Conservation (phyloP, 2,888 invertebrate genomes). For the Drosophila kambysellisi region DNA sequence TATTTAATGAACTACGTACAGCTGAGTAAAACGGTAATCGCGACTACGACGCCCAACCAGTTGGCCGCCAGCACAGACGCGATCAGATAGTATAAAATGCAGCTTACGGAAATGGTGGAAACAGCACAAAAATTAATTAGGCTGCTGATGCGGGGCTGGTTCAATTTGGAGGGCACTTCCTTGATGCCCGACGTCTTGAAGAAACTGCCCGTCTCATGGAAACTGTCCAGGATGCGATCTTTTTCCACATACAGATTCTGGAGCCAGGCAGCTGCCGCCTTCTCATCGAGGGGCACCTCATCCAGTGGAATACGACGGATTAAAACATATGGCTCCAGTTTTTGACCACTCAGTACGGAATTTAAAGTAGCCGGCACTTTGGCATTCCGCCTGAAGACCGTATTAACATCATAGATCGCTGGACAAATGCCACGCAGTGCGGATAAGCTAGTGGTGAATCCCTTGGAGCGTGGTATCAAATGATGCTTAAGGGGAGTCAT, state of each 20-base stretch:
- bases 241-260: constrained; percentile 93
- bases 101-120: constrained; percentile 77
- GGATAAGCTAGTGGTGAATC: constrained; percentile 94
- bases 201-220: constrained; percentile 89
- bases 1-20: constrained; percentile 36
- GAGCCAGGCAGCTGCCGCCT: constrained; percentile 92
- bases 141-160: constrained; percentile 88
- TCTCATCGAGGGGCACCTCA: constrained; percentile 90
- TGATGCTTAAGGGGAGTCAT: constrained; percentile 94
- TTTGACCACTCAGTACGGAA: constrained; percentile 90
- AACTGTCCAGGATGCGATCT: constrained; percentile 87
- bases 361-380: constrained; percentile 87
- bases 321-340: constrained; percentile 90
- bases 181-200: constrained; percentile 91
- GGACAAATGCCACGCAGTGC: constrained; percentile 92
- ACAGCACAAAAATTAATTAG: constrained; percentile 90
- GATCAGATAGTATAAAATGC: constrained; percentile 46
- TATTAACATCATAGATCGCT: constrained; percentile 93
- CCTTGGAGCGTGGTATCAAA: constrained; percentile 96
- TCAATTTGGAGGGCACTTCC: constrained; percentile 87
- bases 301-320: constrained; percentile 93
- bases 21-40: constrained; percentile 24
- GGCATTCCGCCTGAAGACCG: constrained; percentile 89
- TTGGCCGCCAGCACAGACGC: constrained; percentile 51
- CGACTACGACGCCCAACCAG: constrained; percentile 44